A percentile compares a stretch with the other conserved stretches of the same genome.
phyloP scores from a whole-genome alignment of 2,113 vertebrate genomes.

The Alectura lathami region DNA sequence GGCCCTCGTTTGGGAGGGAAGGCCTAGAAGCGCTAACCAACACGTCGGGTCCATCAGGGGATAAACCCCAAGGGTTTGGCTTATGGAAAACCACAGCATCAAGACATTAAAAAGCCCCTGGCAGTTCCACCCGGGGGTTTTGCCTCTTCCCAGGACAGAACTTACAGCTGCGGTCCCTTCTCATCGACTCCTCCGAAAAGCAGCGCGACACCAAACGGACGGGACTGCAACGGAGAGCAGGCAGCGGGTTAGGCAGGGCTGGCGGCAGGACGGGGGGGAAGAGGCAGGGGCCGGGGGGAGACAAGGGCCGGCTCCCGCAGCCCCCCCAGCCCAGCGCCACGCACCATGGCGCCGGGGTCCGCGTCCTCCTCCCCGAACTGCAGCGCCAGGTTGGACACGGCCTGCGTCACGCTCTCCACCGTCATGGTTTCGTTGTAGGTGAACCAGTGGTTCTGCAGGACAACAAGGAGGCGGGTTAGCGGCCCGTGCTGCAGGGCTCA shows the following conservation, averaged over 20 bases:
- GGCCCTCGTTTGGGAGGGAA: not conserved
- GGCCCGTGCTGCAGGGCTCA: accelerated
- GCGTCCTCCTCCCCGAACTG: constrained; percentile 99
- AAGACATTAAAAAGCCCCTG: not conserved
- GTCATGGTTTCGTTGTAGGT: constrained; percentile 99
- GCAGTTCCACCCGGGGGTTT: not conserved
- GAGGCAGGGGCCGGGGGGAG: too few relatives aligned
- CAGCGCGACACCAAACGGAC: constrained; percentile 94
- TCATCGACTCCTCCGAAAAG: constrained; percentile 97
- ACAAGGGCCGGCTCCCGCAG: not conserved
- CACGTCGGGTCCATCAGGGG: not conserved
- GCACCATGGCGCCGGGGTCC: constrained; percentile 96
- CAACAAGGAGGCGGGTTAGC: not conserved
- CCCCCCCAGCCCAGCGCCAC: not conserved
- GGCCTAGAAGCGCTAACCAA: not conserved
- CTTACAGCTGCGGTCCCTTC: constrained; percentile 97
- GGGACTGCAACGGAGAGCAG: constrained; percentile 80
- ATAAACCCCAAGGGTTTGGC: not conserved
- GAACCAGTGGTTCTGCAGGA: constrained; percentile 95
- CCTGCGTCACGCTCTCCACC: constrained; percentile 97
- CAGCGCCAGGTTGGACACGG: constrained; percentile 95
- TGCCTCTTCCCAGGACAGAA: not conserved
- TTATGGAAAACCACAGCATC: not conserved
- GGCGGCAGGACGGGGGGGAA: not conserved
- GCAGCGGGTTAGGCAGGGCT: not conserved